Base-by-base conservation (phyloP, 2,113 vertebrate genomes). In the Prionailurus viverrinus region DNA sequence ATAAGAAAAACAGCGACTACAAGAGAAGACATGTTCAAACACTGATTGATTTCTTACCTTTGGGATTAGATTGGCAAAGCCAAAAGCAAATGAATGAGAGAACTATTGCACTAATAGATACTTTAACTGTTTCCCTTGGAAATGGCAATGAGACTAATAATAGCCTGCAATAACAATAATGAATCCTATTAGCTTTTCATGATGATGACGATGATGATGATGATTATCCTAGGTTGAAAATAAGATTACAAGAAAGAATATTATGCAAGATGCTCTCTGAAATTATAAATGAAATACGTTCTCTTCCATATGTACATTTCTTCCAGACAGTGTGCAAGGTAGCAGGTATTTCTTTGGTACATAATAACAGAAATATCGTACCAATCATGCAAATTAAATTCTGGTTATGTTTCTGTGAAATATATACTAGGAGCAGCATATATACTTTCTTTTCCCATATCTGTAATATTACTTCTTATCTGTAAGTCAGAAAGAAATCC, bases 191-290 rank as follows among this genome's bases (percentile, higher is more conserved):
- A 98, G 78, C 41, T 66, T 89, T 98, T 97, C 51, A 95, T 98
- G 91, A 97, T 95, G 66, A 93, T 94, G 74, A 91, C 96, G 97
- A 90, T 97, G 4, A 97, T 97, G 58, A 87, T 92, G 95, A 97
- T 96, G 97, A 98, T 96, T 97, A 94, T 21, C 69, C 83, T n/a
- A 96, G 89, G 94, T 97, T 98, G 95, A 95, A 98, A 98, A 98
- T 98, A 97, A 97, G 97, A 97, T 97, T 93, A 86, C 58, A 94
- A 58, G 36, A 95, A 97, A 85, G 83, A 97, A 97, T 97, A 94
- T 39, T 93, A 23, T 74, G 41, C 71, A 98, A 97, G 93, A 98
- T 91, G 1, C 89, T 98, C 80, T 94, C 87, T 98, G 96, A 97
- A 97, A 96, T 96, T 95, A 96, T 94, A 98, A 89, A 98, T 97